These are phyloP conservation scores for Pharmacophagus antenor DNA, from an alignment of 2,888 invertebrate species.

Conservation along the genomic window DNA sequence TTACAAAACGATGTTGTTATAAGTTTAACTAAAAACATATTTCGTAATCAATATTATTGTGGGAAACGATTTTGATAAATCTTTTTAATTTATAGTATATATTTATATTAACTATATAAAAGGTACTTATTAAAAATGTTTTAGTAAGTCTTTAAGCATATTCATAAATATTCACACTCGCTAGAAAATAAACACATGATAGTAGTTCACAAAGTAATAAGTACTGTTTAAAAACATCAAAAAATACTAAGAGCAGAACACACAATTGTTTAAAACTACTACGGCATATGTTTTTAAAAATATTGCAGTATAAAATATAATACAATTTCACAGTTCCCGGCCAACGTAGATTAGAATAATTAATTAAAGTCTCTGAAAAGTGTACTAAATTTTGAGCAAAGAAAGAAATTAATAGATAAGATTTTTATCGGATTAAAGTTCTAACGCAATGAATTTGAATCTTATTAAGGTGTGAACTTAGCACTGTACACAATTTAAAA, in stretches of 20 bases:
- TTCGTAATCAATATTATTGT: not conserved
- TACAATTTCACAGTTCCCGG: not conserved
- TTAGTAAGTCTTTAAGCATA: too few species aligned
- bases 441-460: not conserved
- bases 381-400: constrained; percentile 1
- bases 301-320: not conserved
- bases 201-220: too few species aligned
- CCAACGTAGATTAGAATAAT: not conserved
- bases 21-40: not conserved
- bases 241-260: too few species aligned
- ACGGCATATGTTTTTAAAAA: too few species aligned
- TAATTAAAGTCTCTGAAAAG: constrained; percentile 2
- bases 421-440: not conserved
- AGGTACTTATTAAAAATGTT: too few species aligned
- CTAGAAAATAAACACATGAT: too few species aligned
- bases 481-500: too few species aligned
- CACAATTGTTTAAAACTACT: too few species aligned
- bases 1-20: not conserved
- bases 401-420: constrained; percentile 3
- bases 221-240: too few species aligned
- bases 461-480: too few species aligned
- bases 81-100: not conserved
- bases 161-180: too few species aligned
- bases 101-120: too few species aligned
- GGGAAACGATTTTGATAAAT: not conserved